Percentiles rank a stretch among this genome's conserved stretches.
Evolutionary conservation across 1,140 invertebrate species (phyloP).

Genomic region (Ceratitis capitata): DNA sequence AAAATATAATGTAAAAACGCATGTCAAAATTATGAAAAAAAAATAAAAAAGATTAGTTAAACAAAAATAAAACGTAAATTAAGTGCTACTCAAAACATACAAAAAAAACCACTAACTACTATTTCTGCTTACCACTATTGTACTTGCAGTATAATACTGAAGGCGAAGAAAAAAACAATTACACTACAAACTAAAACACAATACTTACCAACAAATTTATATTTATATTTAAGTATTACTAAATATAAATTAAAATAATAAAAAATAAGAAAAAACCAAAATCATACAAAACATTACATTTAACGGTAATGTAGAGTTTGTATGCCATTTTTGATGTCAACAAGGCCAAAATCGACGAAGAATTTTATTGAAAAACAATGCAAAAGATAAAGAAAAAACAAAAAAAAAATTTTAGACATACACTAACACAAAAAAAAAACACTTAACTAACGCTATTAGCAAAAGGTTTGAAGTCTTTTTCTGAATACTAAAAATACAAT

Average conservation of each 20-base stretch:
- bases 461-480: background rate
- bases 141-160: background rate
- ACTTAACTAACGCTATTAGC: background rate
- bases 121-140: conserved; percentile 19
- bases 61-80: too few relatives aligned
- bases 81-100: conserved; percentile 16
- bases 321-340: background rate
- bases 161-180: too few relatives aligned
- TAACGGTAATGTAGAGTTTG: background rate
- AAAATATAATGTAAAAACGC: too few relatives aligned
- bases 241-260: too few relatives aligned
- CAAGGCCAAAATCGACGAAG: background rate
- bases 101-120: conserved; percentile 25
- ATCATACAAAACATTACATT: background rate
- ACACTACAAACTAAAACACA: conserved; percentile 1
- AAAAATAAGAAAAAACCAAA: too few relatives aligned
- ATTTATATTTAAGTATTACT: conserved; percentile 14
- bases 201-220: too few relatives aligned
- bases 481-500: conserved; percentile 17
- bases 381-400: background rate
- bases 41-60: background rate
- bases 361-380: conserved; percentile 21
- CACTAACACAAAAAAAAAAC: background rate
- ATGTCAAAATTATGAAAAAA: too few relatives aligned
- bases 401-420: background rate